Base-by-base conservation (phyloP, 2,797 vertebrate genomes). In the Gadopsis bispinosus region DNA sequence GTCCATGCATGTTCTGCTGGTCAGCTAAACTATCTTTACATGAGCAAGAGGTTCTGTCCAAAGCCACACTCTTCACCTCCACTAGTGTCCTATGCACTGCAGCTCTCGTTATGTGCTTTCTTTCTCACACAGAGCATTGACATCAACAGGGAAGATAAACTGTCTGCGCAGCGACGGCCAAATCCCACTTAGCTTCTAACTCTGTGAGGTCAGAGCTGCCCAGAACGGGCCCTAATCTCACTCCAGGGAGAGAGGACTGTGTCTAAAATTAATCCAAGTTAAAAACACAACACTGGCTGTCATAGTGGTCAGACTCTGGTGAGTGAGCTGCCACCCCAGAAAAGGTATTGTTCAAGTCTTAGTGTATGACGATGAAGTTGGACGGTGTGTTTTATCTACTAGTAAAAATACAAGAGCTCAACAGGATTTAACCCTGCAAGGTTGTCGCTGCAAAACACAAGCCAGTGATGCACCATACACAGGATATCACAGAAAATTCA, bases 141-240 rank as follows among this genome's bases (percentile, higher is more conserved):
- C 92, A 94, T 91, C 81, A 88, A 91, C 89, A 55, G 75, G 69
- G 72, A 87, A 81, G 93, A 93, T 95, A 93, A 95, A 94, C 86
- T 80, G 90, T 92, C 91, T 93, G 88, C 92, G 91, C 83, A 87
- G 89, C 70, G 67, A 87, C 88, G 39, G 90, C 84, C 93, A 95
- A 95, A 95, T 94, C 94, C 94, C 88, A 90, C 94, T 95, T 94
- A 95, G 93, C 85, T 83, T 83, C 81, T 91, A 86, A 64, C 91
- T 85, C 87, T 80, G 87, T 92, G 91, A 95, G 94, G 93, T 95
- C 95, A 94, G 80, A 92, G 88, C 87, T 76, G 91, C 87, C 92
- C 83, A 91, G 92, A 92, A 92, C 65, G 88, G 90, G 88, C 88
- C 79, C 88, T 94, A 94, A 95, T 94, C 93, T 94, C 86, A 81